Conservation (phyloP, 2,113 vertebrate species). For the Lathamus discolor region DNA sequence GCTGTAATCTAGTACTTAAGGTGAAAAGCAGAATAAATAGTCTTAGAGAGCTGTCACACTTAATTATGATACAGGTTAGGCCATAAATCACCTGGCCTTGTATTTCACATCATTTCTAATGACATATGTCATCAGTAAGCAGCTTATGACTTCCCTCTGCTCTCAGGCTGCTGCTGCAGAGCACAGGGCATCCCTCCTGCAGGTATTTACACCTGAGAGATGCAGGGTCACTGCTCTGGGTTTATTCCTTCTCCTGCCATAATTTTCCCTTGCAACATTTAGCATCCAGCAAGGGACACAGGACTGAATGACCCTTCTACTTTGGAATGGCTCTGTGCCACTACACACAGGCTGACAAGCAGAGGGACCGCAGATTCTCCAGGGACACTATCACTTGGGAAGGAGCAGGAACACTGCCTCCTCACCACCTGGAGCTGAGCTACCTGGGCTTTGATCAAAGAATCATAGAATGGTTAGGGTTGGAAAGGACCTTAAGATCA, state of each 20-base stretch:
- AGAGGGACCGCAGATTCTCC: background rate
- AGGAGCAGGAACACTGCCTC: background rate
- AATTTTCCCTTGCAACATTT: background rate
- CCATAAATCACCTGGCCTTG: background rate
- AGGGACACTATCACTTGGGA: fast-evolving
- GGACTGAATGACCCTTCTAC: background rate
- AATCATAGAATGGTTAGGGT: no score
- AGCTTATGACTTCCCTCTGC: background rate
- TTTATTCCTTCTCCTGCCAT: background rate
- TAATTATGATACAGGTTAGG: background rate
- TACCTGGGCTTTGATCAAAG: background rate
- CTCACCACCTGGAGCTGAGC: background rate
- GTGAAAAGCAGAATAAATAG: background rate
- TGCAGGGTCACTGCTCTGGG: background rate
- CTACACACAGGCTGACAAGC: fast-evolving
- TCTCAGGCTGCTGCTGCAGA: background rate
- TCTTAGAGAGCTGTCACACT: background rate
- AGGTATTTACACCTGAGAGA: background rate
- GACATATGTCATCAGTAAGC: background rate
- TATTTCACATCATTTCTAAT: background rate
- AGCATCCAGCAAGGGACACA: background rate
- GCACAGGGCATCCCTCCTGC: background rate
- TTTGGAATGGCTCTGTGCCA: background rate
- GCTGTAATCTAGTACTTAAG: background rate
- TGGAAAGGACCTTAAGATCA: no score